phyloP scores from a whole-genome alignment of 2,888 invertebrate species.

The Ormyrus pomaceus region DNA sequence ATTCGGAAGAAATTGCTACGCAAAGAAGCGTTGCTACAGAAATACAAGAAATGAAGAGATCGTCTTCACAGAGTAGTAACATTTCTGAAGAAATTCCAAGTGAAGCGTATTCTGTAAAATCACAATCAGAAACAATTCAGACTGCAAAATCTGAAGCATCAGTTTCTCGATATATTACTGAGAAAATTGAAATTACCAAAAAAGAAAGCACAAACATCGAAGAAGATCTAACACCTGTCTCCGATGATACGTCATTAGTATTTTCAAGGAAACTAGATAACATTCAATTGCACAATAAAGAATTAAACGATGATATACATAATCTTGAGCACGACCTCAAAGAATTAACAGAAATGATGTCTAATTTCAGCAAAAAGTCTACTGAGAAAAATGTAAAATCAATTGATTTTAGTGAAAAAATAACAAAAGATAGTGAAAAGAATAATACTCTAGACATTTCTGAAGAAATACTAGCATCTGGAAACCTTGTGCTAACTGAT shows the following conservation, averaged over 20 bases:
- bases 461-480: slow-evolving; percentile 60
- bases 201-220: slow-evolving; percentile 34
- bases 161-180: slow-evolving; percentile 21
- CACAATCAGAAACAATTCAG: slow-evolving; percentile 42
- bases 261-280: slow-evolving; percentile 66
- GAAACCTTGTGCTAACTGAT: slow-evolving; percentile 47
- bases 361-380: slow-evolving; percentile 68
- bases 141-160: slow-evolving; percentile 34
- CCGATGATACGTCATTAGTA: slow-evolving; percentile 52
- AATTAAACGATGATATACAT: slow-evolving; percentile 70
- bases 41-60: slow-evolving; percentile 52
- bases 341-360: slow-evolving; percentile 72
- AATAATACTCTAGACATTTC: slow-evolving; percentile 67
- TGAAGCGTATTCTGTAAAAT: slow-evolving; percentile 57
- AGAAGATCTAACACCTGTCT: slow-evolving; percentile 34
- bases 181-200: slow-evolving; percentile 27
- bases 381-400: slow-evolving; percentile 62
- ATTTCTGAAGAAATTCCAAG: slow-evolving; percentile 61
- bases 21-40: slow-evolving; percentile 56
- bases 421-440: slow-evolving; percentile 48
- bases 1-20: slow-evolving; percentile 57
- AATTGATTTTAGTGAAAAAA: slow-evolving; percentile 32
- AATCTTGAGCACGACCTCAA: slow-evolving; percentile 71
- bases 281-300: slow-evolving; percentile 69
- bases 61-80: slow-evolving; percentile 58